Evolutionary conservation across 2,888 invertebrate species (phyloP).

Genomic region (Spodoptera exigua): DNA sequence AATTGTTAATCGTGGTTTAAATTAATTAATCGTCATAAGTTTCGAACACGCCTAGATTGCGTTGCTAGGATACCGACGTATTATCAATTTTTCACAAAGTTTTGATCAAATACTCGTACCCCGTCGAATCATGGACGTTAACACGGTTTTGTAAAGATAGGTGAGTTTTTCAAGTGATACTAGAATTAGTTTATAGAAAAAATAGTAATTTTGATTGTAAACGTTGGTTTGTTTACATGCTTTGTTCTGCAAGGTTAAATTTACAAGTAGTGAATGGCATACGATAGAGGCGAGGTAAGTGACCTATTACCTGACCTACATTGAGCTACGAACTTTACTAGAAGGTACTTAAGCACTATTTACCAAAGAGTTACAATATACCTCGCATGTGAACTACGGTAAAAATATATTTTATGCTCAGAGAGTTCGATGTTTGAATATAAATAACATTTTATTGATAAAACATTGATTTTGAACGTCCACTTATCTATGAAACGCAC

Average conservation of each 20-base stretch:
- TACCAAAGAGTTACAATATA: conserved; percentile 12
- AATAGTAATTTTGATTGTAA: conserved; percentile 1
- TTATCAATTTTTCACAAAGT: conserved; percentile 63
- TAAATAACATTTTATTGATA: conserved; percentile 20
- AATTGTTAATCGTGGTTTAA: conserved; percentile 11
- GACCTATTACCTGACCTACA: conserved; percentile 64
- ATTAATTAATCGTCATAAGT: conserved; percentile 28
- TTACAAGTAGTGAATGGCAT: conserved; percentile 54
- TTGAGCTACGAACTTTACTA: conserved; percentile 33
- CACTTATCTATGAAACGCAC: not conserved
- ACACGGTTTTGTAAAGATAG: conserved; percentile 45
- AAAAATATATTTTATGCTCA: conserved; percentile 23
- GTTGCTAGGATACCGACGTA: conserved; percentile 79
- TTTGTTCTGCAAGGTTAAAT: conserved; percentile 64
- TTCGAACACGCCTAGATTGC: conserved; percentile 66
- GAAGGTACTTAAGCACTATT: not conserved
- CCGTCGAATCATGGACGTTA: conserved; percentile 50
- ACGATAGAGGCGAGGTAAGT: conserved; percentile 65
- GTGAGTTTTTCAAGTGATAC: conserved; percentile 46
- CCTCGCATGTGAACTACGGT: conserved; percentile 22
- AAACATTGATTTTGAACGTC: conserved; percentile 7
- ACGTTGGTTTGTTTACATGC: conserved; percentile 63
- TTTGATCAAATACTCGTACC: conserved; percentile 55
- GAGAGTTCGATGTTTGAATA: not conserved
- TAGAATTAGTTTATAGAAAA: not conserved